A percentile compares a stretch with the other conserved stretches of the same genome.
Evolutionary conservation across 2,797 vertebrate species (phyloP).

Genomic region (Diplodus sargus): DNA sequence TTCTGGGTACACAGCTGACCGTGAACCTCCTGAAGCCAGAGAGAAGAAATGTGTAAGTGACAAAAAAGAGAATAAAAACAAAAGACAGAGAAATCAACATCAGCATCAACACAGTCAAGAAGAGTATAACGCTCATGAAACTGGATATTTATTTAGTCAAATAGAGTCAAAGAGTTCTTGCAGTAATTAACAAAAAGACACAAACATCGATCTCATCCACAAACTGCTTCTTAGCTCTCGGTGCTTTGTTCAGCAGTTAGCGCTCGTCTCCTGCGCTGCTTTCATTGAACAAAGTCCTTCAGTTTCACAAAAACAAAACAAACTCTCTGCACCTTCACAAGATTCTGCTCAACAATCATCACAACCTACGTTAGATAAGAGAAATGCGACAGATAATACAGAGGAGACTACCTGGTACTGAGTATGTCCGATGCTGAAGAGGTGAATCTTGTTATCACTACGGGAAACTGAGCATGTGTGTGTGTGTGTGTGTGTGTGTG

Average conservation of each 20-base stretch:
- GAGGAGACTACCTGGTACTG: conserved; percentile 41
- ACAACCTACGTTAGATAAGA: background rate
- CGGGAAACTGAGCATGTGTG: conserved; percentile 34
- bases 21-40: conserved; percentile 85
- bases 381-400: conserved; percentile 1
- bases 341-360: background rate
- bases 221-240: background rate
- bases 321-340: conserved; percentile 30
- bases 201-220: background rate
- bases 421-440: conserved; percentile 31
- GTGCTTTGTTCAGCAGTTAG: conserved; percentile 6
- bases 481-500: conserved; percentile 37
- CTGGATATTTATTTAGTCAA: background rate
- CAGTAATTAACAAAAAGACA: background rate
- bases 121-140: background rate
- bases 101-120: background rate
- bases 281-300: conserved; percentile 28
- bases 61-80: background rate
- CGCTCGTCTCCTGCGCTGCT: background rate
- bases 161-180: background rate
- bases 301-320: conserved; percentile 3
- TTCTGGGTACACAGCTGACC: conserved; percentile 86
- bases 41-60: background rate
- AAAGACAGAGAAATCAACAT: background rate
- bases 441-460: conserved; percentile 41